A percentile compares a stretch with the other conserved stretches of the same genome.
Evolutionary conservation across 2,888 invertebrate genomes (phyloP).

Genomic region (Drosophila hamatofila): DNA sequence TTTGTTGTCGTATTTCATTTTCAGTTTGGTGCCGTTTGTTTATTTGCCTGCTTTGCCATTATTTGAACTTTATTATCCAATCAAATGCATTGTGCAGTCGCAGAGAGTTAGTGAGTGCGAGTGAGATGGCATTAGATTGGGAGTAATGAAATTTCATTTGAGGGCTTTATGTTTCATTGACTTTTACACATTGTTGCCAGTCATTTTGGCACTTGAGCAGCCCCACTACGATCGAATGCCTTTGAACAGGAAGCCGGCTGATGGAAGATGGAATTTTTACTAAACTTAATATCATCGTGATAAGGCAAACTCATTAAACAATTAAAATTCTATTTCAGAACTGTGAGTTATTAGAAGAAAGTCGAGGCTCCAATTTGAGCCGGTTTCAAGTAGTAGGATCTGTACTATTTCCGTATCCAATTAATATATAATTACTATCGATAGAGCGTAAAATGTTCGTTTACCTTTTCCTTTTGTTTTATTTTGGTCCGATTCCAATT

Average conservation of each 20-base stretch:
- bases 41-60: slow-evolving; percentile 56
- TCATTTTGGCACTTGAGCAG: slow-evolving; percentile 46
- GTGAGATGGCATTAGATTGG: not conserved
- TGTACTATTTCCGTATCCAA: not conserved
- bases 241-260: slow-evolving; percentile 22
- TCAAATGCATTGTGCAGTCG: slow-evolving; percentile 71
- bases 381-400: not conserved
- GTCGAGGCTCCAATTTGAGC: not conserved
- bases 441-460: slow-evolving; percentile 2
- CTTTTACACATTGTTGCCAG: slow-evolving; percentile 36
- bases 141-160: slow-evolving; percentile 32
- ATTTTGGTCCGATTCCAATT: slow-evolving; percentile 28
- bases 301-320: slow-evolving; percentile 4
- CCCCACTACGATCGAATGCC: not conserved
- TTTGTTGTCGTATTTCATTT: slow-evolving; percentile 37
- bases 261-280: not conserved
- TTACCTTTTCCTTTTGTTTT: not conserved
- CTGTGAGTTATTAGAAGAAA: not conserved
- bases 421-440: slow-evolving; percentile 7
- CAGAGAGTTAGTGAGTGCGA: not conserved
- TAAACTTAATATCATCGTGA: slow-evolving; percentile 24
- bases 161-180: slow-evolving; percentile 36
- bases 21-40: slow-evolving; percentile 36
- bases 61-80: slow-evolving; percentile 71
- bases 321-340: slow-evolving; percentile 1